Evolutionary conservation across 2,113 vertebrate species (phyloP).

Genomic region (Syrrhaptes paradoxus): DNA sequence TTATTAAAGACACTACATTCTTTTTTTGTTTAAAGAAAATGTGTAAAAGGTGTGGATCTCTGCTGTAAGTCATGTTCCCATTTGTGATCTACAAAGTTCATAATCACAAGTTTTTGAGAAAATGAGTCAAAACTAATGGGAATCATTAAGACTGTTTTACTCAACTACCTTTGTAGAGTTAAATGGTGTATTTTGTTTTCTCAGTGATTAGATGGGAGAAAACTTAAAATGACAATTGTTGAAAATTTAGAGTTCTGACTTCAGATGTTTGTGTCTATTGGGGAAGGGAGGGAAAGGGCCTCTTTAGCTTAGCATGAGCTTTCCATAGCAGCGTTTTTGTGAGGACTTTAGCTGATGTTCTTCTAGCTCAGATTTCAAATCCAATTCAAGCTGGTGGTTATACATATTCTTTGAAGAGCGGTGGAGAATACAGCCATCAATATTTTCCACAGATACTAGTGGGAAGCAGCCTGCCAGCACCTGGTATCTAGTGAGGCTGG

Average conservation of each 20-base stretch:
- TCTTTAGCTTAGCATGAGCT: neutral
- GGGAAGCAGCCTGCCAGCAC: neutral
- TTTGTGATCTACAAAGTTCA: neutral
- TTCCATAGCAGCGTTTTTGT: neutral
- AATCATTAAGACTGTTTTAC: neutral
- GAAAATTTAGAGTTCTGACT: neutral
- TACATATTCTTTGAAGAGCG: neutral
- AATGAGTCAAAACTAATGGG: neutral
- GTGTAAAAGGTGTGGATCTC: neutral
- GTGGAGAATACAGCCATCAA: neutral
- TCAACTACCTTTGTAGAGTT: neutral
- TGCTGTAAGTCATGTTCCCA: neutral
- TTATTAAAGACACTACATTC: neutral
- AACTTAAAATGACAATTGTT: neutral
- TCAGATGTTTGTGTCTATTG: neutral
- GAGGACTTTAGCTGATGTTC: neutral
- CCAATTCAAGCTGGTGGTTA: neutral
- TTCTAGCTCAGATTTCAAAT: neutral
- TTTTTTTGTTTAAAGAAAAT: neutral
- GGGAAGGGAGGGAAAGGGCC: too few species aligned
- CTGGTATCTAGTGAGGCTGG: neutral
- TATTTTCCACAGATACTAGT: neutral
- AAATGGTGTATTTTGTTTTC: neutral
- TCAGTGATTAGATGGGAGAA: neutral
- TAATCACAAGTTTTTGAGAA: neutral